These are phyloP conservation scores for Autographa gamma DNA, from an alignment of 2,888 invertebrate species.

Conservation along the genomic window DNA sequence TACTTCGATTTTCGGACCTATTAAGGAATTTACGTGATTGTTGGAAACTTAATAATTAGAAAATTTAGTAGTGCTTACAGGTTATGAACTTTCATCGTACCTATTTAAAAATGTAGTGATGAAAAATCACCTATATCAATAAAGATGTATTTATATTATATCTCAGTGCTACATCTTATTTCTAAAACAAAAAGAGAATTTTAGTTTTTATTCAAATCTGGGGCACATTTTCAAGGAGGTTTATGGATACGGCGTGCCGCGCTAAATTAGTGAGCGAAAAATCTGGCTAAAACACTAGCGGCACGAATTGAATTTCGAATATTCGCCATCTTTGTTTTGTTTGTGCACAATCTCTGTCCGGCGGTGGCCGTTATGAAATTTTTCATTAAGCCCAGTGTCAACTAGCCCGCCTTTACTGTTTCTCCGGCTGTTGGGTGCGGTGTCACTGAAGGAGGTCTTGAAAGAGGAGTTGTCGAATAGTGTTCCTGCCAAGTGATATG, in stretches of 20 bases:
- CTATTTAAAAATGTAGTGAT: too few species aligned
- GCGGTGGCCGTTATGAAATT: constrained; percentile 74
- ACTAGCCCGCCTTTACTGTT: constrained; percentile 68
- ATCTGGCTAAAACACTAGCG: constrained; percentile 19
- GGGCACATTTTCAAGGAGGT: constrained; percentile 7
- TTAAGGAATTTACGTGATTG: too few species aligned
- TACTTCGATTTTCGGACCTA: too few species aligned
- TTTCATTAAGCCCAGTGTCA: constrained; percentile 79
- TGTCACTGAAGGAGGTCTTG: constrained; percentile 31
- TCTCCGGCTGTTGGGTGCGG: constrained; percentile 54
- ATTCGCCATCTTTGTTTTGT: constrained; percentile 60
- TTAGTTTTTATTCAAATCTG: background rate
- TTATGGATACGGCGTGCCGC: background rate
- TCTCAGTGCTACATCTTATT: too few species aligned
- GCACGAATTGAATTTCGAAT: constrained; percentile 57
- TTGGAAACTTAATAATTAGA: too few species aligned
- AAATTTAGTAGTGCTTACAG: too few species aligned
- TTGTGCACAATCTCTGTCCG: constrained; percentile 58
- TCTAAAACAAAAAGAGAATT: too few species aligned
- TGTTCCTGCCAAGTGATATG: too few species aligned
- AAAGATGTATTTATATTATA: too few species aligned
- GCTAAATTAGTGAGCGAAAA: constrained; percentile 22
- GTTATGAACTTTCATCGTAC: too few species aligned
- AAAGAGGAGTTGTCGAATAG: background rate
- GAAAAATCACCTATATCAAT: too few species aligned